Base-by-base conservation (phyloP, 2,797 vertebrate genomes). In the Gymnoscopelus microlampas region DNA sequence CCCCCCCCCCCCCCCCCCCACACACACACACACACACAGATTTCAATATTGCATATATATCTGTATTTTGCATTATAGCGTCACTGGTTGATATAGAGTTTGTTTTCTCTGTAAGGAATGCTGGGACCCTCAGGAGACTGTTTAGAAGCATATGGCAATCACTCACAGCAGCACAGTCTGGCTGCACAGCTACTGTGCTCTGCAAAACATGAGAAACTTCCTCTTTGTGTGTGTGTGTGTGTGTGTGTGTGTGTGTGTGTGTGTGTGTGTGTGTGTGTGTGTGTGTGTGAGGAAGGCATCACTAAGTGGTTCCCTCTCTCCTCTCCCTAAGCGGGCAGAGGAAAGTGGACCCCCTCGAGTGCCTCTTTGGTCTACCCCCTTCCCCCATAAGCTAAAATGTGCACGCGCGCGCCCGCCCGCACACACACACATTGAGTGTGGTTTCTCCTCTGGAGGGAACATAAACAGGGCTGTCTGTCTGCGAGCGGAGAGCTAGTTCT, bases 381-480 rank as follows among this genome's bases (percentile, higher is more conserved):
- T 83, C 88, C 91, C 85, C 86, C 82, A 85, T 85, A 83, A 90
- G 83, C 88, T 87, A 87, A 89, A 87, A 81, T 44, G 39, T 10
- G 9, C 39, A 44, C 39, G 9, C 39, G 56, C 61, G 53, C 10
- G 1, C 7, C 60, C 56, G 68, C 77, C 57, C 85, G 71, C 78
- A 19, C 75, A 83, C 13, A 79, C 84, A 88, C 84, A 89, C 82
- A 87, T 73, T 5, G 53, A 66, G 55, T 89, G 88, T 69, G 88
- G 89, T 91, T 91, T 88, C 88, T 91, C 84, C 87, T 91, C 88
- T 85, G 84, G 87, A 87, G 89, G 90, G 90, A 93, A 94, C 92
- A 94, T 93, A 93, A 94, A 93, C 93, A 93, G 91, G 91, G 86
- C 90, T 91, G 92, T 93, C 93, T 94, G 93, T 92, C 91, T 85